Evolutionary conservation across 1,140 invertebrate genomes (phyloP).

Genomic region (Zaprionus capensis): DNA sequence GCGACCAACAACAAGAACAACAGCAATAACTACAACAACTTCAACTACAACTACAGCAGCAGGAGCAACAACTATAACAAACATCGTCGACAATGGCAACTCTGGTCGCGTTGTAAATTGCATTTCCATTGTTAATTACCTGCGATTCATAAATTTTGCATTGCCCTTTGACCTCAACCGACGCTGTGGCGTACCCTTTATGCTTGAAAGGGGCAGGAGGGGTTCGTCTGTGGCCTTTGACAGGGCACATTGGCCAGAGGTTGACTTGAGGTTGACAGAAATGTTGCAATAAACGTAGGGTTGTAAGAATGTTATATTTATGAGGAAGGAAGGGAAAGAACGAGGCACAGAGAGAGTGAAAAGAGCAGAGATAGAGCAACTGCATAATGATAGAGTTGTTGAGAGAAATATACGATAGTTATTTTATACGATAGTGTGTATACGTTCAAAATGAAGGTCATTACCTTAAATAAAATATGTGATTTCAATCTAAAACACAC

Average conservation of each 20-base stretch:
- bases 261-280: slow-evolving; percentile 3
- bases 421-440: neutral
- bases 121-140: slow-evolving; percentile 82
- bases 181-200: neutral
- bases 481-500: too few species aligned
- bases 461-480: too few species aligned
- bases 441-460: neutral
- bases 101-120: slow-evolving; percentile 68
- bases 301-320: neutral
- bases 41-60: slow-evolving; percentile 7
- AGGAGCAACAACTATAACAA: slow-evolving; percentile 4
- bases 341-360: neutral
- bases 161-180: slow-evolving; percentile 42
- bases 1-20: slow-evolving; percentile 33
- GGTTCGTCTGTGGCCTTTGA: slow-evolving; percentile 20
- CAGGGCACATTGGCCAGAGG: slow-evolving; percentile 7
- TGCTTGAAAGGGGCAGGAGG: neutral
- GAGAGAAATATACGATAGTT: neutral
- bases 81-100: slow-evolving; percentile 47
- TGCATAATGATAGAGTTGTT: too few species aligned
- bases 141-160: slow-evolving; percentile 73
- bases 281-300: neutral
- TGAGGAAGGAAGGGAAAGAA: neutral
- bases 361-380: neutral
- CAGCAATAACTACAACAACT: neutral